Base-by-base conservation (phyloP, 1,140 invertebrate species). In the Augochlora pura region DNA sequence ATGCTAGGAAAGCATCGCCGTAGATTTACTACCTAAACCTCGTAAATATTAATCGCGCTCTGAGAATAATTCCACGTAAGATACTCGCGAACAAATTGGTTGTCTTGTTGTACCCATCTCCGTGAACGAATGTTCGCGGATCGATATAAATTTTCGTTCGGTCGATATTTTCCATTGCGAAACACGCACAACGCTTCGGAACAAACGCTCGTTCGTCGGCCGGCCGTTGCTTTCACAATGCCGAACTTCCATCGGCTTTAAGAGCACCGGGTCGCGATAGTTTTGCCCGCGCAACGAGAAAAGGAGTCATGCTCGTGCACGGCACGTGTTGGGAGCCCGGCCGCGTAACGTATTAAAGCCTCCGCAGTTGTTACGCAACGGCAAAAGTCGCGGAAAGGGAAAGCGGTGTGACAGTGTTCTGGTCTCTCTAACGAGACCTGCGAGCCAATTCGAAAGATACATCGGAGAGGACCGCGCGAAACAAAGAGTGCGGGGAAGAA, bases 321-420 rank as follows among this genome's bases (percentile, higher is more conserved):
- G 70, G 46, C 79, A 79, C 83, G 83, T 84, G 84, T 76, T 81
- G 63, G 42, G 6, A 52, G 59, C 62, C 62, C 42, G 23, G 23
- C 46, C 46, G 64, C 52, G 65, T 23, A 46, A 71, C 62, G 49
- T 68, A 59, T 80, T 83, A 76, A 85, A 67, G 49, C 68, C 57
- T 77, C 66, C 75, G 69, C 62, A 57, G 32, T 71, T 38, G 52
- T 88, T 85, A 77, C 63, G 77, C 77, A 88, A 86, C 84, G 49
- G 71, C 46, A 87, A 85, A 83, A 88, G 75, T 68, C 63, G 69
- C 80, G 81, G 87, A 89, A 89, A 89, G 88, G 83, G 88, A 89
- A 89, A 88, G 85, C 80, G 77, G 72, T 77, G 72, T 77, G 75
- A 78, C 72, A 77, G 67, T 70, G 63, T 75, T 73, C 65, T 71